Conservation (phyloP, 53 echinoderm and acorn worm genomes). For the Patiria pectinifera region DNA sequence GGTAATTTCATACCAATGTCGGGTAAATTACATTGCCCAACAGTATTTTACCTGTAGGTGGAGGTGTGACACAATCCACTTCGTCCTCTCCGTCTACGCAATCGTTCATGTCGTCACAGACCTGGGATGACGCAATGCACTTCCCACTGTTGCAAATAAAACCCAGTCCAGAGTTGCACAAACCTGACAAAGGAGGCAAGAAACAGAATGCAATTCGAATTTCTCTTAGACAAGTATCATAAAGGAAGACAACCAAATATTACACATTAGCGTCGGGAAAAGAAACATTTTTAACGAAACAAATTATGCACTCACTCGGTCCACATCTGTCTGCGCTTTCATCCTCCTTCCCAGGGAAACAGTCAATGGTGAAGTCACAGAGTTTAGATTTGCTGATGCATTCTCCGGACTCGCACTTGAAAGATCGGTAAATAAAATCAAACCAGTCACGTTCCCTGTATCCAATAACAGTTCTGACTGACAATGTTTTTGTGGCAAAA, state of each 20-base stretch:
- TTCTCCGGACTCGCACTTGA: slow-evolving; percentile 32
- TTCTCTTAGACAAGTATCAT: no score
- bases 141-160: slow-evolving; percentile 23
- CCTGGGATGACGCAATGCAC: neutral
- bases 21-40: no score
- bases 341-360: slow-evolving; percentile 55
- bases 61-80: neutral
- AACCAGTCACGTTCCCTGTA: no score
- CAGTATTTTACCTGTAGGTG: neutral
- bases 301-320: slow-evolving; percentile 14
- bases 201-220: neutral
- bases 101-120: slow-evolving; percentile 8
- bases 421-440: neutral
- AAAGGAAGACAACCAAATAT: no score
- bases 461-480: no score
- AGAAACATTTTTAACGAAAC: neutral
- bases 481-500: no score
- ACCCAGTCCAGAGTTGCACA: slow-evolving; percentile 30
- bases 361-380: slow-evolving; percentile 53
- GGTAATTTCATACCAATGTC: no score
- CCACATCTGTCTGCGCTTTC: slow-evolving; percentile 11
- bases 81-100: slow-evolving; percentile 2
- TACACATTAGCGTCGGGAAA: neutral
- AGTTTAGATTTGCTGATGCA: slow-evolving; percentile 53
- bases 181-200: neutral